phyloP scores from a whole-genome alignment of 1,140 invertebrate genomes.

The Temnothorax longispinosus region DNA sequence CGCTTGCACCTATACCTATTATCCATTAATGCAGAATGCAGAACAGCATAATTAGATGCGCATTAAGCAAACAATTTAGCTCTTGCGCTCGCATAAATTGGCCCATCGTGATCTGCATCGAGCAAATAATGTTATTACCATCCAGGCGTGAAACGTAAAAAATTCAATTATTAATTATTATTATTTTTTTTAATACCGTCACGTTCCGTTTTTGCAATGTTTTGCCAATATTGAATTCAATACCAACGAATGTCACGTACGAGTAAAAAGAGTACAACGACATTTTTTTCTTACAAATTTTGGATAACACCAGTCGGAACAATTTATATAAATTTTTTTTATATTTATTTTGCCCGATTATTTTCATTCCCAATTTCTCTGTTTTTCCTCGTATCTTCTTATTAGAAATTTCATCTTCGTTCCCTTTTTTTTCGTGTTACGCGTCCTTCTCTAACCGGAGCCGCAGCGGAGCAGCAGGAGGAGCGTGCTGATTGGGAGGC shows the following conservation, averaged over 20 bases:
- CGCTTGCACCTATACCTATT: slow-evolving; percentile 32
- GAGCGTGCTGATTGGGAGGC: slow-evolving; percentile 78
- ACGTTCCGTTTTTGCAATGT: neutral
- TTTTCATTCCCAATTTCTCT: neutral
- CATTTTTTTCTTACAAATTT: neutral
- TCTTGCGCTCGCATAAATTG: neutral
- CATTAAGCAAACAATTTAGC: slow-evolving; percentile 58
- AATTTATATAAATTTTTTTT: slow-evolving; percentile 7
- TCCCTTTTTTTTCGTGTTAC: slow-evolving; percentile 14
- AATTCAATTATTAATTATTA: neutral
- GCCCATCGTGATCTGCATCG: slow-evolving; percentile 1
- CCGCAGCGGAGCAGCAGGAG: slow-evolving; percentile 52
- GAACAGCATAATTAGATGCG: slow-evolving; percentile 54
- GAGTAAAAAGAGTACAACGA: neutral
- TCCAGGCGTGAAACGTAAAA: neutral
- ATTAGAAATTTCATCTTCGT: slow-evolving; percentile 14
- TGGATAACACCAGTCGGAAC: neutral
- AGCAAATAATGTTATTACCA: neutral
- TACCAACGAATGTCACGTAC: neutral
- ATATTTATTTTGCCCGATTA: neutral
- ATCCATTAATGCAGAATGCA: slow-evolving; percentile 54
- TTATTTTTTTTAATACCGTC: neutral
- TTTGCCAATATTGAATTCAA: neutral
- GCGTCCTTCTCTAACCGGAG: slow-evolving; percentile 18
- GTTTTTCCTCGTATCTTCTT: slow-evolving; percentile 15